phyloP scores from a whole-genome alignment of 1,140 invertebrate genomes.

The Aphelinus atriplicis region DNA sequence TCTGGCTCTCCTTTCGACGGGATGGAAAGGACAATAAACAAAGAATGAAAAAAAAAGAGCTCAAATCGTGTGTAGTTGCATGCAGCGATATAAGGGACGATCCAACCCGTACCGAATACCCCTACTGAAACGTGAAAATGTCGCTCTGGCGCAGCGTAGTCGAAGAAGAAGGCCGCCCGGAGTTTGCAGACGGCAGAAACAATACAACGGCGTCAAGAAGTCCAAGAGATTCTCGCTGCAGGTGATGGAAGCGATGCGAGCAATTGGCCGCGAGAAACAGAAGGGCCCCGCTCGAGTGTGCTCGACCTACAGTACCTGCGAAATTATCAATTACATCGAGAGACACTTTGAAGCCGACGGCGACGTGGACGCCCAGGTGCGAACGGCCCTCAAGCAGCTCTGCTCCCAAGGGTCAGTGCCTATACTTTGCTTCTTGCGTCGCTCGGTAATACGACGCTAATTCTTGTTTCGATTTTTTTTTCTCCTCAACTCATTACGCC shows the following conservation, averaged over 20 bases:
- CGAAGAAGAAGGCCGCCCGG: not conserved
- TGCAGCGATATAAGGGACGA: too few relatives aligned
- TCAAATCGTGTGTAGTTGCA: too few relatives aligned
- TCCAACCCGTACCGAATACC: too few relatives aligned
- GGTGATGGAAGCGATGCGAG: conserved; percentile 52
- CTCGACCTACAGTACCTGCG: conserved; percentile 36
- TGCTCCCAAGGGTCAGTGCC: conserved; percentile 52
- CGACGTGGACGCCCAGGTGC: conserved; percentile 53
- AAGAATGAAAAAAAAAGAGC: too few relatives aligned
- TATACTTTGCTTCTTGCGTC: not conserved
- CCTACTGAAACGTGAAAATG: not conserved
- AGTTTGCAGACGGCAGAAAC: conserved; percentile 1
- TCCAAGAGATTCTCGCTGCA: conserved; percentile 49
- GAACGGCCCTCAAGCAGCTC: conserved; percentile 46
- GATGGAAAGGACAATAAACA: too few relatives aligned
- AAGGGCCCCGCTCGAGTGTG: not conserved
- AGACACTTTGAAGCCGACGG: conserved; percentile 47
- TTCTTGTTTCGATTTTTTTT: conserved; percentile 6
- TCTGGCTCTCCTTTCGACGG: too few relatives aligned
- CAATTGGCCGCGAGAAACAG: conserved; percentile 35
- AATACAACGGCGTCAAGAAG: conserved; percentile 32
- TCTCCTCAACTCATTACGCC: conserved; percentile 2
- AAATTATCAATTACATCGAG: conserved; percentile 48
- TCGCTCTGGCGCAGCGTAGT: not conserved
- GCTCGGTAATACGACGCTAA: not conserved